These are phyloP conservation scores for Epizoanthus ramosus DNA, from an alignment of 92 coral and sea anemone species.

Conservation along the genomic window DNA sequence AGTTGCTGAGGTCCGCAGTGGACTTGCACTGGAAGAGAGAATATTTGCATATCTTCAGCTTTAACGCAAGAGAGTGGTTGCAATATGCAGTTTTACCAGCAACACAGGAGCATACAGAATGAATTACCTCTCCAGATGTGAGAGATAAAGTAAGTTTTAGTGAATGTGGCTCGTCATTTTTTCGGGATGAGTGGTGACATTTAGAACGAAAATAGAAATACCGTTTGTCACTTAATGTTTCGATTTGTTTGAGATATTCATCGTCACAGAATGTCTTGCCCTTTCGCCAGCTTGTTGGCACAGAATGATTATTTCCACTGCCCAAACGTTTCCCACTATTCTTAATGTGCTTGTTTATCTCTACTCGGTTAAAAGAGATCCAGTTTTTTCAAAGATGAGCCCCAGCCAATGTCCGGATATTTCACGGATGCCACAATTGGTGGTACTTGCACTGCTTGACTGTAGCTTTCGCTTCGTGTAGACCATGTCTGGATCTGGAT, in stretches of 20 bases:
- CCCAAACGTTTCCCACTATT: slow-evolving; percentile 49
- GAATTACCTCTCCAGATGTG: slow-evolving; percentile 49
- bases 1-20: slow-evolving; percentile 28
- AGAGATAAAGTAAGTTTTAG: slow-evolving; percentile 51
- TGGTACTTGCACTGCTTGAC: too few species aligned
- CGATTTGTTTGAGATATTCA: slow-evolving; percentile 53
- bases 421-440: slow-evolving; percentile 12
- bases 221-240: slow-evolving; percentile 44
- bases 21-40: slow-evolving; percentile 36
- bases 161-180: slow-evolving; percentile 51
- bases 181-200: slow-evolving; percentile 56
- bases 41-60: slow-evolving; percentile 50
- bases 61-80: slow-evolving; percentile 53
- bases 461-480: slow-evolving; percentile 37
- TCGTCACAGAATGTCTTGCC: slow-evolving; percentile 61
- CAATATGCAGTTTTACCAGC: slow-evolving; percentile 59
- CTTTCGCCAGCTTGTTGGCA: slow-evolving; percentile 55
- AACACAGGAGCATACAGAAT: slow-evolving; percentile 51
- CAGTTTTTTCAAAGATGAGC: slow-evolving; percentile 19
- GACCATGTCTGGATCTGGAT: slow-evolving; percentile 50
- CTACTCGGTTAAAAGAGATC: slow-evolving; percentile 45
- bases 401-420: slow-evolving; percentile 44
- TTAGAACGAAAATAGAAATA: slow-evolving; percentile 50
- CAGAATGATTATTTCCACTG: slow-evolving; percentile 45
- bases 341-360: slow-evolving; percentile 39